Evolutionary conservation across 2,113 vertebrate species (phyloP).

Genomic region (Erythrocercus mccallii): DNA sequence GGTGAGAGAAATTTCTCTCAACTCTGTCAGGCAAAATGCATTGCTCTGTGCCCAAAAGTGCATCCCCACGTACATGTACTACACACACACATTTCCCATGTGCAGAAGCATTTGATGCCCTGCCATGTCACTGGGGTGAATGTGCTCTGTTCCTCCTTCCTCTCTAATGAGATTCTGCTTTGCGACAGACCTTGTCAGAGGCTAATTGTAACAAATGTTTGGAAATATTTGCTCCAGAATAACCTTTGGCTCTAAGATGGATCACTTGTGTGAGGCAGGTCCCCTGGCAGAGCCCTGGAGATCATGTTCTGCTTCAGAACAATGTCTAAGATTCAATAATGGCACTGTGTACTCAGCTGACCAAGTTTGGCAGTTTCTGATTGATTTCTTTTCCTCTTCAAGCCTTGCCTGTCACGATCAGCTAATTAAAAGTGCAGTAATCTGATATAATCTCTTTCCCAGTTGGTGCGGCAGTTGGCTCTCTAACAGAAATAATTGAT

Average conservation of each 20-base stretch:
- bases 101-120: background rate
- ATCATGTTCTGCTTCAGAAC: slow-evolving; percentile 4
- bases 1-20: background rate
- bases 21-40: background rate
- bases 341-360: background rate
- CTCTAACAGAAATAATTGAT: slow-evolving; percentile 63
- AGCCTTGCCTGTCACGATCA: slow-evolving; percentile 48
- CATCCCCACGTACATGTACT: accelerated
- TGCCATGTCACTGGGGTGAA: background rate
- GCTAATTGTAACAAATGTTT: slow-evolving; percentile 49
- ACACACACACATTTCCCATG: accelerated
- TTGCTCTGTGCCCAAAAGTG: background rate
- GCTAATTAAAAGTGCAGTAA: slow-evolving; percentile 69
- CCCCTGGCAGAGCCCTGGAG: slow-evolving; percentile 2
- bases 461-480: slow-evolving; percentile 25
- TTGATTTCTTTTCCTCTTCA: slow-evolving; percentile 59
- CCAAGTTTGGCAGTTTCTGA: slow-evolving; percentile 40
- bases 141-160: background rate
- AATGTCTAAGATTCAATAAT: slow-evolving; percentile 41
- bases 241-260: slow-evolving; percentile 29
- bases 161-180: background rate
- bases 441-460: slow-evolving; percentile 65
- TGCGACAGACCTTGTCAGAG: slow-evolving; percentile 4
- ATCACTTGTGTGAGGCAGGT: background rate
- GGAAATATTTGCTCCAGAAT: slow-evolving; percentile 9